A percentile compares a stretch with the other conserved stretches of the same genome.
Evolutionary conservation across 1,140 invertebrate species (phyloP).

Genomic region (Drosophila teissieri): DNA sequence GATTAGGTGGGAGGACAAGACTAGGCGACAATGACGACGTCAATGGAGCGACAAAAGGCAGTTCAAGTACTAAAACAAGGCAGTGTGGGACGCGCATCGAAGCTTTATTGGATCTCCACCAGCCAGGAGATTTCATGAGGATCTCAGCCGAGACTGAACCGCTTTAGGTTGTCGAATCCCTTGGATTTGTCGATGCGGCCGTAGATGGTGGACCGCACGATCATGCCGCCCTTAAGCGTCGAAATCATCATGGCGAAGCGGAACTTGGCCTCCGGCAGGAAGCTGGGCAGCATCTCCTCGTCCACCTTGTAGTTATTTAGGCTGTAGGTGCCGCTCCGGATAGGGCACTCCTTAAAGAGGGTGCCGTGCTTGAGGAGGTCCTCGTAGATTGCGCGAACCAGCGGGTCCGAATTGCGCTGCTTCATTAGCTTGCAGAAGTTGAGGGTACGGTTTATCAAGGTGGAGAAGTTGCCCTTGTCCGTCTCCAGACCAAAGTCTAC

Average conservation of each 20-base stretch:
- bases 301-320: constrained; percentile 63
- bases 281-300: constrained; percentile 76
- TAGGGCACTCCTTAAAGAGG: constrained; percentile 68
- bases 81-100: constrained; percentile 12
- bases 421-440: constrained; percentile 75
- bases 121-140: not conserved
- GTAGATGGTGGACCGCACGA: constrained; percentile 50
- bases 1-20: constrained; percentile 26
- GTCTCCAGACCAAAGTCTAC: constrained; percentile 51
- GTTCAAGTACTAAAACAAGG: constrained; percentile 76
- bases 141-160: constrained; percentile 73
- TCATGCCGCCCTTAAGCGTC: constrained; percentile 26
- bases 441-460: constrained; percentile 42
- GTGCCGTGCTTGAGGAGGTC: constrained; percentile 63
- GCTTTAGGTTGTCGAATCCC: constrained; percentile 79
- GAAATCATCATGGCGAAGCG: constrained; percentile 30
- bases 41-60: constrained; percentile 73
- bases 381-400: constrained; percentile 60
- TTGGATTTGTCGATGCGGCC: constrained; percentile 79
- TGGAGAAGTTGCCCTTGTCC: constrained; percentile 57
- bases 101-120: constrained; percentile 26
- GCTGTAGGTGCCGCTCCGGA: constrained; percentile 56
- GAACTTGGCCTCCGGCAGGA: constrained; percentile 71
- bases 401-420: constrained; percentile 56
- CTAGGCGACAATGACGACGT: constrained; percentile 73